Percentiles rank a stretch among this genome's conserved stretches.
These are phyloP conservation scores for Nomada lathburiana DNA, from an alignment of 2,888 invertebrate genomes.

Conservation along the genomic window DNA sequence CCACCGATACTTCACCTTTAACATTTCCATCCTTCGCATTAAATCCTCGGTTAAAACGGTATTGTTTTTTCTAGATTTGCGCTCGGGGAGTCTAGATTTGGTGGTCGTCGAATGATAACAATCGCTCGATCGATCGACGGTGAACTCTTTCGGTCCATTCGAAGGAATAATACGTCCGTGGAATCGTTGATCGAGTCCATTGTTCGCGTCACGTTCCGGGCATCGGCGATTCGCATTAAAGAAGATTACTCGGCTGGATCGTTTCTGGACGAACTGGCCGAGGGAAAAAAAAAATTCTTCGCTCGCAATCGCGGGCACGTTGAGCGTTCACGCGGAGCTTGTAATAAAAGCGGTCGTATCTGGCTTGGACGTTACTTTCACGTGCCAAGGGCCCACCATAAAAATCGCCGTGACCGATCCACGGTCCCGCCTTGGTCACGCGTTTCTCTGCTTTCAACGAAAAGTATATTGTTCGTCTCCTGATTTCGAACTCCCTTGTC, in stretches of 20 bases:
- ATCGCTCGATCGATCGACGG: slow-evolving; percentile 17
- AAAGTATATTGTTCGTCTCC: background rate
- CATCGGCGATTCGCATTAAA: slow-evolving; percentile 56
- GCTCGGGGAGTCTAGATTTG: background rate
- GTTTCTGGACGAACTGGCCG: slow-evolving; percentile 17
- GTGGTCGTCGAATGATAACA: background rate
- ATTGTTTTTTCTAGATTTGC: too few species aligned
- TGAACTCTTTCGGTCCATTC: background rate
- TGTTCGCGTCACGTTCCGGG: slow-evolving; percentile 58
- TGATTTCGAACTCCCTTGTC: background rate
- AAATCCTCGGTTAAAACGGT: too few species aligned
- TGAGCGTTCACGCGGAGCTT: slow-evolving; percentile 45
- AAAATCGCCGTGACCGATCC: slow-evolving; percentile 61
- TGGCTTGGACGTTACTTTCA: slow-evolving; percentile 40
- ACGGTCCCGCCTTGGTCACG: background rate
- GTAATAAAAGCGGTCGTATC: slow-evolving; percentile 58
- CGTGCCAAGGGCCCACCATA: slow-evolving; percentile 16
- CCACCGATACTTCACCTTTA: too few species aligned
- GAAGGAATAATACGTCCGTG: slow-evolving; percentile 24
- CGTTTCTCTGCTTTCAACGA: slow-evolving; percentile 42
- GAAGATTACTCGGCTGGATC: slow-evolving; percentile 56
- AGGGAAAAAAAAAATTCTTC: slow-evolving; percentile 34
- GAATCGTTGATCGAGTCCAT: slow-evolving; percentile 43
- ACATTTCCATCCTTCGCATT: too few species aligned
- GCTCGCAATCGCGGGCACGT: slow-evolving; percentile 66